Base-by-base conservation (phyloP, 1,140 invertebrate species). In the Amphibalanus amphitrite region DNA sequence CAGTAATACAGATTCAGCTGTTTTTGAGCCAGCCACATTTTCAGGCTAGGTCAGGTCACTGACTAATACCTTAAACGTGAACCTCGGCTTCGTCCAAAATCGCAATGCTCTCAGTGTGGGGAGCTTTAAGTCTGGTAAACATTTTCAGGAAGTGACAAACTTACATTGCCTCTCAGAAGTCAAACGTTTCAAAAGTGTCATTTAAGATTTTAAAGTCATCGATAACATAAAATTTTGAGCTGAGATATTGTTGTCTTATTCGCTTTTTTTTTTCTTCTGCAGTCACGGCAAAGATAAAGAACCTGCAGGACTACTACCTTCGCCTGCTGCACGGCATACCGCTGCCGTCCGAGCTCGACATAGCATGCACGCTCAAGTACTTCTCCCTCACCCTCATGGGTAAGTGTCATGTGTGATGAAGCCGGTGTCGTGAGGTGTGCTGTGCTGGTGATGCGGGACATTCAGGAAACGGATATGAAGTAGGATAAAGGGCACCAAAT, bases 261-360 rank as follows among this genome's bases (percentile, higher is more conserved):
- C 13, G 13, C 13, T 72, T 69, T 72, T 74, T 70, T 70, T 75
- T 77, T 78, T 75, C 72, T 74, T 74, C 83, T 84, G 76, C 81
- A 98, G 95, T 98, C 85, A 95, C 94, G 75, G 91, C 95, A 75
- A 99, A 99, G 85, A 90, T 99, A 77, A 87, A 92, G 73, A 97
- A 90, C 79, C 86, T 99, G 75, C 93, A 95, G 82, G 97, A 99
- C 81, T 95, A 91, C 81, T 94, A 98, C 79, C 86, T 92, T 76
- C 86, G 95, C 73, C 86, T 98, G 71, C 86, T 92, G 76, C 93
- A 97, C 83, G 92, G 91, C 75, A 86, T 89, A 76, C 88, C 93
- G 78, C 94, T 90, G 75, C 96, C 96, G 70, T 93, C 92, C 72
- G 95, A 95, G 72, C 83, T 89, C 72, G 97, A 99, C 81, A 93